Conservation (phyloP, 2,888 invertebrate genomes). For the Dexiosoma caninum region DNA sequence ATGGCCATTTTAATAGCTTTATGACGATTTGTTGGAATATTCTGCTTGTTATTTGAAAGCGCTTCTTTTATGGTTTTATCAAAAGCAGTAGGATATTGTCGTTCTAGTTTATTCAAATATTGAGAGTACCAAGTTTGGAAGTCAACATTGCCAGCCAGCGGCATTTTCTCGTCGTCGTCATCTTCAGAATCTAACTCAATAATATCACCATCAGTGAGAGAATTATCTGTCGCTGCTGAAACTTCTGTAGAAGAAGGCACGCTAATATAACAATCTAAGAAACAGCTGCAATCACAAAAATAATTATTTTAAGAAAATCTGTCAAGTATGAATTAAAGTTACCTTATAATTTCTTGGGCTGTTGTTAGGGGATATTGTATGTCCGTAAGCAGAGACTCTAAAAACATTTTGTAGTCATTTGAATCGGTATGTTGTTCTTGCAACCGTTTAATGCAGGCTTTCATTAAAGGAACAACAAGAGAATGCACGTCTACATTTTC, state of each 20-base stretch:
- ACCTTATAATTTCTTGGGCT: constrained; percentile 81
- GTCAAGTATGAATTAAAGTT: constrained; percentile 69
- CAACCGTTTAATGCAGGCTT: constrained; percentile 79
- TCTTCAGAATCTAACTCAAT: constrained; percentile 75
- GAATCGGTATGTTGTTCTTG: constrained; percentile 79
- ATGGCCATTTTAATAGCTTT: constrained; percentile 77
- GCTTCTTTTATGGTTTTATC: constrained; percentile 83
- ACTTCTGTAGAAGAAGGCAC: background rate
- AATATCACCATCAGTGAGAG: constrained; percentile 71
- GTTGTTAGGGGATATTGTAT: constrained; percentile 81
- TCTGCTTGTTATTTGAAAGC: constrained; percentile 72
- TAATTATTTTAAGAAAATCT: background rate
- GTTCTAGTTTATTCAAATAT: constrained; percentile 82
- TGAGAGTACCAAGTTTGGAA: constrained; percentile 79
- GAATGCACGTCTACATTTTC: constrained; percentile 80
- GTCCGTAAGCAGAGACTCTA: constrained; percentile 81
- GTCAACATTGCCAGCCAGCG: background rate
- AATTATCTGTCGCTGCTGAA: background rate
- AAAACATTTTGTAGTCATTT: constrained; percentile 79
- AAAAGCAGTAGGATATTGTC: constrained; percentile 84
- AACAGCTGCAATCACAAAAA: constrained; percentile 76
- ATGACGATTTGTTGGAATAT: constrained; percentile 67
- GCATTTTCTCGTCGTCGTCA: constrained; percentile 62
- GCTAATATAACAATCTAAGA: constrained; percentile 77
- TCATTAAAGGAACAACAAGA: constrained; percentile 81